Evolutionary conservation across 2,888 invertebrate genomes (phyloP), one percentile per base, ranked within the genome.

Genomic region (Pristionchus arcanus): DNA sequence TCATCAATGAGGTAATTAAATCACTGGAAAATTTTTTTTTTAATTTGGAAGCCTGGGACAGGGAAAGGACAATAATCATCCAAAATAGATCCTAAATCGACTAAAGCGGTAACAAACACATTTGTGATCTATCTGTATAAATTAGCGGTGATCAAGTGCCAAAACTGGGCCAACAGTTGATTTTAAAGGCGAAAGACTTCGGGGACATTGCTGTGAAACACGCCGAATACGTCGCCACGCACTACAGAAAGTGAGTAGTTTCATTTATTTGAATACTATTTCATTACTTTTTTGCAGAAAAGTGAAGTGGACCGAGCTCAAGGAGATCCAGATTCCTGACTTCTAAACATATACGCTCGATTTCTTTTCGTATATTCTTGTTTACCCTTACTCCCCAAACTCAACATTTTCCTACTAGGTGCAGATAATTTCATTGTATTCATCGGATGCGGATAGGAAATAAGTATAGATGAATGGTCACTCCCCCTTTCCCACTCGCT

Each of bases 181-280:
- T n/a, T n/a, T n/a, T n/a, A n/a, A 42, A 87, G 87, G 87, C 87
- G 3, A 42, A 66, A 15, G 42, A 66, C 19, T 15, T 87, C 16
- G 63, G 66, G 16, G 49, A n/a, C 4, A 2, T 34, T 1, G 87
- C 87, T 16, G 68, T 87, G n/a, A 37, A 42, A 37, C 87, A 87
- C 34, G 87, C 87, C n/a, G 68, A 87, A 31, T 68, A 87, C 68
- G 49, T 87, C 28, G 68, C 66, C 28, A 4, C 3, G 1, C 42
- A n/a, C 87, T 87, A 42, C 68, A 87, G 53, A 37, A 66, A 68
- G 84, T 85, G 59, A 85, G 84, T 37, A n/a, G n/a, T n/a, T n/a
- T n/a, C n/a, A n/a, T n/a, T n/a, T n/a, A n/a, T n/a, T n/a, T n/a
- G n/a, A n/a, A n/a, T n/a, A n/a, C n/a, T n/a, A n/a, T n/a, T n/a